Percentiles rank a stretch among this genome's conserved stretches.
Evolutionary conservation across 2,888 invertebrate genomes (phyloP).

Genomic region (Heliconius cydno): DNA sequence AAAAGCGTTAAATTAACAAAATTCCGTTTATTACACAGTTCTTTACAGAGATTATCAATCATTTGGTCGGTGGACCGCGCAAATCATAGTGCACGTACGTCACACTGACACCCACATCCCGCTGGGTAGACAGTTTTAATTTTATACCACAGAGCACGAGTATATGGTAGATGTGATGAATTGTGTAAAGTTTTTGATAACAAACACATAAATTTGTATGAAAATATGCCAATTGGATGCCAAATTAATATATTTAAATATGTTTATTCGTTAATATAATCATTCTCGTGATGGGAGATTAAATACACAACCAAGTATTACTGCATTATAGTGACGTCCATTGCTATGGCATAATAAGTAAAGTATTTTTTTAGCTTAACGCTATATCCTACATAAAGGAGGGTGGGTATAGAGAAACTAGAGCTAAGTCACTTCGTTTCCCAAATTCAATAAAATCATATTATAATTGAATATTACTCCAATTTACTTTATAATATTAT

Average conservation of each 20-base stretch:
- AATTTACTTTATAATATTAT: background rate
- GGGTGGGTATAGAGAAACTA: background rate
- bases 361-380: too few species aligned
- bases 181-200: background rate
- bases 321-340: too few species aligned
- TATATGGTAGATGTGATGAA: background rate
- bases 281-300: too few species aligned
- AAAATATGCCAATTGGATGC: too few species aligned
- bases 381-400: background rate
- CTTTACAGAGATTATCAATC: slow-evolving; percentile 72
- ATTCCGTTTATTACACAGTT: slow-evolving; percentile 69
- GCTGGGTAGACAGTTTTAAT: slow-evolving; percentile 40
- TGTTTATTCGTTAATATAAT: too few species aligned
- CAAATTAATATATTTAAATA: too few species aligned
- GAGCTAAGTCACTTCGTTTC: background rate
- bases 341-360: too few species aligned
- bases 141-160: slow-evolving; percentile 12
- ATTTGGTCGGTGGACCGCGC: slow-evolving; percentile 78
- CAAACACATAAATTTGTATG: too few species aligned
- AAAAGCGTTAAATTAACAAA: slow-evolving; percentile 57
- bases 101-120: slow-evolving; percentile 77
- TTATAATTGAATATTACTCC: too few species aligned
- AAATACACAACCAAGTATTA: too few species aligned
- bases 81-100: slow-evolving; percentile 79
- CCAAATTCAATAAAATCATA: too few species aligned